phyloP scores from a whole-genome alignment of 2,888 invertebrate genomes.

The Calliphora vomitoria region DNA sequence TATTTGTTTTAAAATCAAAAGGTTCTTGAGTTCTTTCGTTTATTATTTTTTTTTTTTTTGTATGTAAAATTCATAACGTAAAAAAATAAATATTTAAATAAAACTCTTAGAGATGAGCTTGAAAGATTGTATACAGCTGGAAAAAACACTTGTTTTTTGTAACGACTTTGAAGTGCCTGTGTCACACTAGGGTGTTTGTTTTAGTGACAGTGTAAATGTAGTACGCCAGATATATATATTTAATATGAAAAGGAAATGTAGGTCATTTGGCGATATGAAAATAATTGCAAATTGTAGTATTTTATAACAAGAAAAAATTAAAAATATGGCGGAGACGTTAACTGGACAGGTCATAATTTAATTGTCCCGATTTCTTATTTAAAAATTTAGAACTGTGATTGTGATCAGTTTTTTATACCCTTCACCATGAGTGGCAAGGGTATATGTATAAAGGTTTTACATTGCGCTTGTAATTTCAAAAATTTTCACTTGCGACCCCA shows the following conservation, averaged over 20 bases:
- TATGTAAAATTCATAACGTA: not conserved
- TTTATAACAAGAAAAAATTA: no score
- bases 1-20: conserved; percentile 23
- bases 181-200: not conserved
- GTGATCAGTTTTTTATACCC: no score
- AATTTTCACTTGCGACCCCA: no score
- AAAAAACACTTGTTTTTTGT: not conserved
- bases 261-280: not conserved
- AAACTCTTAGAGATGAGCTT: conserved; percentile 1
- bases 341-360: no score
- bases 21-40: not conserved
- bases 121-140: not conserved
- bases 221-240: not conserved
- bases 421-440: no score
- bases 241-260: not conserved
- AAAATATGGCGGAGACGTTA: no score
- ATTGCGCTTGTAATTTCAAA: no score
- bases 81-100: conserved; percentile 9
- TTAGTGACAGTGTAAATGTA: not conserved
- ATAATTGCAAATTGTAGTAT: no score
- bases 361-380: no score
- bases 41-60: no score
- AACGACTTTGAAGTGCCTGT: not conserved
- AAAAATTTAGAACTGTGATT: no score
- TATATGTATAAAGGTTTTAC: no score